phyloP scores from a whole-genome alignment of 2,888 invertebrate species.

The Gastrophysa polygoni region DNA sequence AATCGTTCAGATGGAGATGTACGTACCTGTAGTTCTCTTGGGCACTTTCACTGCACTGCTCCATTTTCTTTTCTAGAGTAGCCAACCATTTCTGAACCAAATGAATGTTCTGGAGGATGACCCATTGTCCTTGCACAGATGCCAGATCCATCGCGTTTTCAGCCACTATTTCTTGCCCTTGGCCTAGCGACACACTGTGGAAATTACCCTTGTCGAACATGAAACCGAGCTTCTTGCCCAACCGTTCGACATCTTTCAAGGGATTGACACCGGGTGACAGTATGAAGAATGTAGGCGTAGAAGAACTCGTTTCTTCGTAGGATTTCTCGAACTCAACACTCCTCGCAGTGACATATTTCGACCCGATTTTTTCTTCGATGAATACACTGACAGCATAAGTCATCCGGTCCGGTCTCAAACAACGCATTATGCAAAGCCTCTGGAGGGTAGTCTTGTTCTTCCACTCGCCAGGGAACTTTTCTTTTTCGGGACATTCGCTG shows the following conservation, averaged over 20 bases:
- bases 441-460: conserved; percentile 87
- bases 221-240: conserved; percentile 82
- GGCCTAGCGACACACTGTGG: conserved; percentile 92
- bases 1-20: not conserved
- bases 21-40: conserved; percentile 62
- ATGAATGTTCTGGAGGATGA: conserved; percentile 92
- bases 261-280: conserved; percentile 95
- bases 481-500: conserved; percentile 90
- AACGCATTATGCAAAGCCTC: conserved; percentile 89
- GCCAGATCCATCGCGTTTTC: conserved; percentile 85
- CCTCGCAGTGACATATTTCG: conserved; percentile 80
- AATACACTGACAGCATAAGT: conserved; percentile 88
- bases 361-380: conserved; percentile 87
- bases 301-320: conserved; percentile 81
- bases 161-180: conserved; percentile 93
- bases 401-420: conserved; percentile 91
- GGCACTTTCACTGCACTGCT: conserved; percentile 74
- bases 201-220: conserved; percentile 81
- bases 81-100: conserved; percentile 89
- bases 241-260: conserved; percentile 86
- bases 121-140: conserved; percentile 84
- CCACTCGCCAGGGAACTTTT: conserved; percentile 96
- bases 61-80: conserved; percentile 88
- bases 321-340: conserved; percentile 84
- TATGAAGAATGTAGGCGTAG: conserved; percentile 92